These are phyloP conservation scores for Diplodus sargus DNA, from an alignment of 2,797 vertebrate genomes.

Conservation along the genomic window DNA sequence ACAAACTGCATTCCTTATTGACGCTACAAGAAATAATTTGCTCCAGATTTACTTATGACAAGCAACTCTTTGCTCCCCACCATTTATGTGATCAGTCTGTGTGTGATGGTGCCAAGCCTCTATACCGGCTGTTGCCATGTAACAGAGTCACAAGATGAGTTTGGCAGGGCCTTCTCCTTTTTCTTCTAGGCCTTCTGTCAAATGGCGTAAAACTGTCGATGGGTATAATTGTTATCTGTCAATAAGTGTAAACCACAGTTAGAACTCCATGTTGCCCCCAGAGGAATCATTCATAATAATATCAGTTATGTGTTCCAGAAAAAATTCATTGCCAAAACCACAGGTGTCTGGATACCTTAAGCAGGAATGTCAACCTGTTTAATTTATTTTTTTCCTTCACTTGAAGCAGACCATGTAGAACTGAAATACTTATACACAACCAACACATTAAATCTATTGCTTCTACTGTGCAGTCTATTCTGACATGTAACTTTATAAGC, in stretches of 20 bases:
- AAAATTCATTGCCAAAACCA: background rate
- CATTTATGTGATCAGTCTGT: conserved; percentile 12
- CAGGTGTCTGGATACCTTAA: background rate
- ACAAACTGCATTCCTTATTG: background rate
- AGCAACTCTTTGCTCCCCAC: conserved; percentile 19
- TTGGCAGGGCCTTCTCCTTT: conserved; percentile 14
- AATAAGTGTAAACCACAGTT: background rate
- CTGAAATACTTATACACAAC: background rate
- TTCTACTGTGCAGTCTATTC: background rate
- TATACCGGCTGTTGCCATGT: conserved; percentile 53
- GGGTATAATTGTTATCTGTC: conserved; percentile 6
- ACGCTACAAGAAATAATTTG: background rate
- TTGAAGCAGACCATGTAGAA: background rate
- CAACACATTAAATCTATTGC: background rate
- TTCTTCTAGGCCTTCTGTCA: conserved; percentile 17
- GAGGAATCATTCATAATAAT: background rate
- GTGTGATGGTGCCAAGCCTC: conserved; percentile 5
- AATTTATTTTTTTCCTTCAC: background rate
- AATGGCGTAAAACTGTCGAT: conserved; percentile 6
- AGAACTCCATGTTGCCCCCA: background rate
- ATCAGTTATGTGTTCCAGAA: background rate
- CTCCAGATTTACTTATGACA: background rate
- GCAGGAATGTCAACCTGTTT: background rate
- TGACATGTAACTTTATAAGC: background rate
- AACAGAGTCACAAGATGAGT: conserved; percentile 32